These are phyloP conservation scores for Ectemnius cavifrons DNA, from an alignment of 2,888 invertebrate genomes.

Conservation along the genomic window DNA sequence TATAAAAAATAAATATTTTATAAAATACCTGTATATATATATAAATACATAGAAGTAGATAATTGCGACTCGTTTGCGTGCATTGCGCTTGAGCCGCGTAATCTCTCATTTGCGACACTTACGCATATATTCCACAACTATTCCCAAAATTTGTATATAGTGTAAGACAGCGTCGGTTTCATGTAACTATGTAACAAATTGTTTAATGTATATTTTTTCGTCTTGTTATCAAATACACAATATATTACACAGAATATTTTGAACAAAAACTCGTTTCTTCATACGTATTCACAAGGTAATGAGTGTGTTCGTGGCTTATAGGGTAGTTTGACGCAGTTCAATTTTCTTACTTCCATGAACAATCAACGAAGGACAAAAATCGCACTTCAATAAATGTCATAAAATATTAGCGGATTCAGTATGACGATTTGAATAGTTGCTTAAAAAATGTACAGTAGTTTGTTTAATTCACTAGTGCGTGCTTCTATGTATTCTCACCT, in stretches of 20 bases:
- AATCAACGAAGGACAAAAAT: slow-evolving; percentile 18
- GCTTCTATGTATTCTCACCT: slow-evolving; percentile 6
- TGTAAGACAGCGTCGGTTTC: background rate
- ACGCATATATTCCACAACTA: background rate
- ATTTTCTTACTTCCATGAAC: slow-evolving; percentile 30
- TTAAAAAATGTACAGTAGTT: slow-evolving; percentile 41
- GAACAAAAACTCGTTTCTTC: slow-evolving; percentile 60
- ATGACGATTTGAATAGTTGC: slow-evolving; percentile 15
- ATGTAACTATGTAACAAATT: slow-evolving; percentile 65
- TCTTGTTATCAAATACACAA: slow-evolving; percentile 71
- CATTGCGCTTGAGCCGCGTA: too few relatives aligned
- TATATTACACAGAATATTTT: slow-evolving; percentile 70
- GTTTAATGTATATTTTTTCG: slow-evolving; percentile 66
- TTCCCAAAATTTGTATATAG: slow-evolving; percentile 14
- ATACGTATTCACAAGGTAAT: slow-evolving; percentile 67
- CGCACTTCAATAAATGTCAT: slow-evolving; percentile 26
- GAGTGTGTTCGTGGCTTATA: slow-evolving; percentile 50
- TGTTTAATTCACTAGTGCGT: slow-evolving; percentile 20
- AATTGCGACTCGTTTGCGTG: too few relatives aligned
- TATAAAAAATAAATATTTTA: background rate
- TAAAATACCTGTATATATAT: background rate
- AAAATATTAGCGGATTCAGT: slow-evolving; percentile 35
- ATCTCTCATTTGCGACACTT: too few relatives aligned
- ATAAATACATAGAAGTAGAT: background rate
- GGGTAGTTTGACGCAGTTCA: slow-evolving; percentile 31